Evolutionary conservation across 2,888 invertebrate genomes (phyloP), one percentile per base, ranked within the genome.

Genomic region (Mesoligia furuncula): DNA sequence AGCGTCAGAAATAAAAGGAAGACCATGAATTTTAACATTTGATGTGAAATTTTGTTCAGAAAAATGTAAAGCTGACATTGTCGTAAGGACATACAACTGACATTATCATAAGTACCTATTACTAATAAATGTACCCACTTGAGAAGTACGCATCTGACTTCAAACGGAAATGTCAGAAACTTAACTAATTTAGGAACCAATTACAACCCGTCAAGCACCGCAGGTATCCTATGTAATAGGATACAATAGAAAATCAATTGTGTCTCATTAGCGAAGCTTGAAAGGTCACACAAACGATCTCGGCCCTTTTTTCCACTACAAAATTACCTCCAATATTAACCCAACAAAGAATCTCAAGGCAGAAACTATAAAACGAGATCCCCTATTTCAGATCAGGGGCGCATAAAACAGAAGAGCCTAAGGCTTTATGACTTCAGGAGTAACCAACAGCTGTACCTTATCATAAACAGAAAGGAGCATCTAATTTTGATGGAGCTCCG

Each of bases 401-500:
- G 65, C 87, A 79, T 86, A 88, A 89, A 89, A 81, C 79, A 81
- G 87, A 77, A 71, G 61, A 76, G 81, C 70, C 81, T 86, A 84
- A 84, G 80, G 77, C 81, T 87, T 87, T 84, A 88, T 83, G 85
- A 81, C 82, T 82, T 59, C 72, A 84, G 72, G 80, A 80, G 72
- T 77, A 79, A 73, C 84, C 84, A 75, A 74, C 89, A 89, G 83
- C 85, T 88, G 89, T 77, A 86, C 84, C 81, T 84, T 78, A 87
- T 84, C 80, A 82, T 86, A 85, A 84, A 88, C 81, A 89, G 85
- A 85, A 82, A 83, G 79, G 76, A 62, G 70, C 72, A 74, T 85
- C 83, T 90, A 88, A 90, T 90, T 90, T 90, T 87, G 89, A 89
- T 89, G 84, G 81, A 79, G 77, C 72, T 80, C 75, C 71, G 85